Base-by-base conservation (phyloP, 2,113 vertebrate species). In the Clarias gariepinus region DNA sequence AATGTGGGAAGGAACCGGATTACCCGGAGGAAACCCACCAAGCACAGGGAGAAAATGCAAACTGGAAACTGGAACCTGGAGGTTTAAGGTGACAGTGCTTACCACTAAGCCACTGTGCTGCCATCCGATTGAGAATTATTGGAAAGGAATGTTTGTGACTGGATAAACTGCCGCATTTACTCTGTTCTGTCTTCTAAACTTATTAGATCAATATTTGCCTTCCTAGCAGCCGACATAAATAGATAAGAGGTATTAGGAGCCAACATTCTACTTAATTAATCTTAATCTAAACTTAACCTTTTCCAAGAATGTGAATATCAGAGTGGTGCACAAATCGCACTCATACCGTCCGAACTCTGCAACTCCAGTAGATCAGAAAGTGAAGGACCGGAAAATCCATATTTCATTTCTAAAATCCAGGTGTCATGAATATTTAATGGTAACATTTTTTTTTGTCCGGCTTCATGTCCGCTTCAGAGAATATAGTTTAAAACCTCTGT, bases 351-450 rank as follows among this genome's bases (percentile, higher is more conserved):
- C 2, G n/a, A 41, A 33, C 64, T 66, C 66, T 41, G 28, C 41
- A 64, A 6, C 85, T 25, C 64, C 68, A 60, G 76, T 18, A 36
- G 47, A 82, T 85, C 82, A 64, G 71, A 73, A 83, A 87, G 78
- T 78, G 18, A 71, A 81, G 85, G 68, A 85, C 79, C 73, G 81
- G 64, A 87, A 83, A 83, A 85, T 85, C 55, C 33, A 83, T 87
- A 83, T 83, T 89, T 89, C 68, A 87, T 82, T 76, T 85, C 82
- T 16, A 58, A 82, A 89, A 82, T 36, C 23, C 66, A 58, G 69
- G 79, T 52, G 47, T 85, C 78, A 85, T 89, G 60, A 85, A 89
- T 89, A 83, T 85, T 87, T 87, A 82, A 89, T 74, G 36, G 28
- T 64, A 69, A 82, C 52, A 55, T 19, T 87, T 28, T 63, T 80